Percentiles rank a stretch among this genome's conserved stretches.
phyloP scores from a whole-genome alignment of 2,113 vertebrate species.

The Alectura lathami region DNA sequence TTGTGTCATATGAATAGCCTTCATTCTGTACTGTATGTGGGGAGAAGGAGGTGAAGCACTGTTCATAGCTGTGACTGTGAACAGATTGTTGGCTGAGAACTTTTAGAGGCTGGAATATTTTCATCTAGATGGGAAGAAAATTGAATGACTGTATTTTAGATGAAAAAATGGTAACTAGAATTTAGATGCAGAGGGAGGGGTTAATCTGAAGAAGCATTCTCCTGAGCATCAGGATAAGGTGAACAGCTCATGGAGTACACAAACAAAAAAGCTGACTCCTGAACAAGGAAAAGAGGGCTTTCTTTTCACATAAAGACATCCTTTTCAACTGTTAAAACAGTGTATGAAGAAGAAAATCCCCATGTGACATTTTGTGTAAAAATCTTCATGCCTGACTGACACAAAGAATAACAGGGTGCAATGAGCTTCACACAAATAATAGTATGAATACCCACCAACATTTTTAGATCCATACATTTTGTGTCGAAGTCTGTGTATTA shows the following conservation, averaged over 20 bases:
- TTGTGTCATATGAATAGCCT: neutral
- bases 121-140: neutral
- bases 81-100: neutral
- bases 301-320: neutral
- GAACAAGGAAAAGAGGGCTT: neutral
- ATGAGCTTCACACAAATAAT: neutral
- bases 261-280: neutral
- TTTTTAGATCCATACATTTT: neutral
- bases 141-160: neutral
- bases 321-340: neutral
- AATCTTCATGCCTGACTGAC: neutral
- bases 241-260: neutral
- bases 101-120: neutral
- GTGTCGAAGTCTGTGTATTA: neutral
- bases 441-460: neutral
- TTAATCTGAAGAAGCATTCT: neutral
- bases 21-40: neutral
- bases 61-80: neutral
- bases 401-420: neutral
- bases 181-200: neutral
- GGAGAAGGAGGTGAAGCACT: neutral
- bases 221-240: neutral
- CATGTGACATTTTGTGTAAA: neutral
- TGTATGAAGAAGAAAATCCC: neutral
- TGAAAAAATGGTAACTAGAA: neutral